phyloP scores from a whole-genome alignment of 2,797 vertebrate genomes.

The Ambastaia sidthimunki region DNA sequence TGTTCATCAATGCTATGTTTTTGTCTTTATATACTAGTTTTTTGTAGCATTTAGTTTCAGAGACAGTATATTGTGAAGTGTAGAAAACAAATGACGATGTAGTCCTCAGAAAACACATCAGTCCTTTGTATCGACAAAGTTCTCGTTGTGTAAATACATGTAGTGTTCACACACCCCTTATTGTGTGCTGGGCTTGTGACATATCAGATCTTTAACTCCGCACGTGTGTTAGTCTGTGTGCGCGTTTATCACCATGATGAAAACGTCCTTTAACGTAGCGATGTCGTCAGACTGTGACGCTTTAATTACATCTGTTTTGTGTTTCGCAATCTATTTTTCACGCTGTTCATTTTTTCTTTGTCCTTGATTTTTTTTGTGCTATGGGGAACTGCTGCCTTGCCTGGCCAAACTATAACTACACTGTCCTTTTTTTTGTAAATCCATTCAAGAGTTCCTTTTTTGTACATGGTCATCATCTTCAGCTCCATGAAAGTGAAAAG shows the following conservation, averaged over 20 bases:
- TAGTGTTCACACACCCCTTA: constrained; percentile 43
- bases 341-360: constrained; percentile 25
- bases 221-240: constrained; percentile 36
- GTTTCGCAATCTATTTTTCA: constrained; percentile 21
- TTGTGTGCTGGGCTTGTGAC: constrained; percentile 52
- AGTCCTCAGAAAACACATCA: constrained; percentile 19
- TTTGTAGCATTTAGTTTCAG: constrained; percentile 36
- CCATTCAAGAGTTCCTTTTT: constrained; percentile 39
- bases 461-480: constrained; percentile 31
- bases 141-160: constrained; percentile 48
- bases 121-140: constrained; percentile 35
- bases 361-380: constrained; percentile 46
- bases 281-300: constrained; percentile 53
- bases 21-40: constrained; percentile 40
- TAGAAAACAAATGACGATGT: constrained; percentile 24
- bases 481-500: constrained; percentile 46
- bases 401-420: constrained; percentile 50
- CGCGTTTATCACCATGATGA: constrained; percentile 52
- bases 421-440: constrained; percentile 29
- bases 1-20: constrained; percentile 21
- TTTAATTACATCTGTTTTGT: constrained; percentile 38
- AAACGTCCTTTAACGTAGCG: constrained; percentile 49
- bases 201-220: constrained; percentile 61
- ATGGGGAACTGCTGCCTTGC: constrained; percentile 55
- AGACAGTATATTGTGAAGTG: constrained; percentile 34